These are phyloP conservation scores for Leptopilina syphax DNA, from an alignment of 2,888 invertebrate genomes.

Conservation along the genomic window DNA sequence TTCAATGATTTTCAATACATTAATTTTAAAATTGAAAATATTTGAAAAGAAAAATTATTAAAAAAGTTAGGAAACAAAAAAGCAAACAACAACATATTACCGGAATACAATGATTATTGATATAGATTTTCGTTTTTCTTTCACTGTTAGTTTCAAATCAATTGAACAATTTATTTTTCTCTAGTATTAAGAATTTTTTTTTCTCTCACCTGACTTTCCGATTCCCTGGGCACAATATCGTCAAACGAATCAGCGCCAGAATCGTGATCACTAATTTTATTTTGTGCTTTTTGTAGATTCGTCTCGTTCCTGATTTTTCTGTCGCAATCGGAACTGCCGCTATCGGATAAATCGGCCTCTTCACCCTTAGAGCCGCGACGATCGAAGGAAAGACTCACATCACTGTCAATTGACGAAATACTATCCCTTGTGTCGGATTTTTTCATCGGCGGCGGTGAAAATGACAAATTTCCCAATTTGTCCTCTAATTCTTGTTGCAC, in stretches of 20 bases:
- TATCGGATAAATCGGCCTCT: slow-evolving; percentile 83
- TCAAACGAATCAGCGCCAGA: slow-evolving; percentile 66
- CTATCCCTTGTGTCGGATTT: slow-evolving; percentile 80
- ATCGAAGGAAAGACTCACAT: slow-evolving; percentile 80
- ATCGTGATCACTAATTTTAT: slow-evolving; percentile 57
- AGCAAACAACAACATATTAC: no score
- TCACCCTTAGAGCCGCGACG: slow-evolving; percentile 79
- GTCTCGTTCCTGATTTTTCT: slow-evolving; percentile 62
- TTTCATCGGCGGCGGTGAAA: slow-evolving; percentile 77
- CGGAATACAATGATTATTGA: no score
- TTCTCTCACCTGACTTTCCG: slow-evolving; percentile 41
- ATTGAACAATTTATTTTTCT: no score
- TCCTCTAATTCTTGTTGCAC: slow-evolving; percentile 73
- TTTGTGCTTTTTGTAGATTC: slow-evolving; percentile 54
- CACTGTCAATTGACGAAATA: slow-evolving; percentile 82
- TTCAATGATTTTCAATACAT: no score
- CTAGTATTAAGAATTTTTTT: no score
- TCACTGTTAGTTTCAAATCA: no score
- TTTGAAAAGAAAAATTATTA: no score
- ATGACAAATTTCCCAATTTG: slow-evolving; percentile 70
- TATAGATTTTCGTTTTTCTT: no score
- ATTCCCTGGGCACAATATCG: slow-evolving; percentile 51
- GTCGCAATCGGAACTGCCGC: slow-evolving; percentile 85
- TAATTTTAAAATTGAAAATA: no score
- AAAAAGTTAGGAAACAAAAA: no score